These are phyloP conservation scores for Chrysotoxum bicinctum DNA, from an alignment of 2,888 invertebrate species.

Conservation along the genomic window DNA sequence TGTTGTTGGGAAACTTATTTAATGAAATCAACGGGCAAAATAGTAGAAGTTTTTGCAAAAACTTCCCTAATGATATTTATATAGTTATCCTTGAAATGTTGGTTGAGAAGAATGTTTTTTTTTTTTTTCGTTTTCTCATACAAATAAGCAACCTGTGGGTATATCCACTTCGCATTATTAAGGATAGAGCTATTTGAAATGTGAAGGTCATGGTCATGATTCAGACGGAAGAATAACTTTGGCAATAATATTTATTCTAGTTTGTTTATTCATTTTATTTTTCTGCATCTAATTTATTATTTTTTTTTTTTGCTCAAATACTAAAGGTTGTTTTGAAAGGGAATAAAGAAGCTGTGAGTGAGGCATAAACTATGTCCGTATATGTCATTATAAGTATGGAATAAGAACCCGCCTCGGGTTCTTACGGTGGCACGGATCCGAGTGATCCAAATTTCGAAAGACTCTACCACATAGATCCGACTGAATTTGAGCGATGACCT, in stretches of 20 bases:
- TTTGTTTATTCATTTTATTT: neutral
- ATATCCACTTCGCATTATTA: neutral
- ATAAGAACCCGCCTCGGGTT: too few relatives aligned
- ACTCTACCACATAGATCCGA: too few relatives aligned
- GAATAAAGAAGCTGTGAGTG: too few relatives aligned
- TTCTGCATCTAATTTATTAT: neutral
- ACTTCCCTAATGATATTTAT: conserved; percentile 20
- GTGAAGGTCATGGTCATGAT: conserved; percentile 4
- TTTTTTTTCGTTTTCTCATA: neutral
- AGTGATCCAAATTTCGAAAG: too few relatives aligned
- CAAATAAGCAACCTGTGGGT: conserved; percentile 13
- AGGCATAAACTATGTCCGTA: too few relatives aligned
- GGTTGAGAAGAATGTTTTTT: neutral
- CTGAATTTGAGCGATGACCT: too few relatives aligned
- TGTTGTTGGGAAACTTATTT: neutral
- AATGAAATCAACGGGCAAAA: neutral
- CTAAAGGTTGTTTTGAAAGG: too few relatives aligned
- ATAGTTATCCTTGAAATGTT: neutral
- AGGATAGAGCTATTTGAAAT: neutral
- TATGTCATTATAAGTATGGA: too few relatives aligned
- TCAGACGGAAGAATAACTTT: conserved; percentile 1
- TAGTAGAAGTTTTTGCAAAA: conserved; percentile 1
- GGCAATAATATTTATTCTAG: neutral
- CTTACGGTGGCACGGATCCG: too few relatives aligned
- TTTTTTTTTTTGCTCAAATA: neutral